Evolutionary conservation across 2,113 vertebrate species (phyloP).

Genomic region (Sebastes schlegelii): DNA sequence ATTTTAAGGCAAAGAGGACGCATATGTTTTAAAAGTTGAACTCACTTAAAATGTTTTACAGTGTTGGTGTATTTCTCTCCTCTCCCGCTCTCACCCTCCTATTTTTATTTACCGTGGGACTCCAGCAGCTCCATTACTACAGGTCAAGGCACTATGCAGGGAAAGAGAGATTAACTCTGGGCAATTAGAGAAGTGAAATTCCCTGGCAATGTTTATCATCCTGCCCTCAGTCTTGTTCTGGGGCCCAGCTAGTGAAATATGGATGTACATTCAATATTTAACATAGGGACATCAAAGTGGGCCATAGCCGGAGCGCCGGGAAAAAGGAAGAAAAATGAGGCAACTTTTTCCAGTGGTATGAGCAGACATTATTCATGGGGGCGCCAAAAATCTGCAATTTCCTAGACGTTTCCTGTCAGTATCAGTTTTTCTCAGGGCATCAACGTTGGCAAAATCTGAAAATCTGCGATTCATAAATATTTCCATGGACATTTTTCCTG

Average conservation of each 20-base stretch:
- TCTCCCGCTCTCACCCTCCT: background rate
- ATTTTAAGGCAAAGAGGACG: background rate
- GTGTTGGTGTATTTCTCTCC: slow-evolving; percentile 8
- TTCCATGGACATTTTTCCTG: background rate
- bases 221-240: slow-evolving; percentile 61
- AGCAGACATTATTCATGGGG: slow-evolving; percentile 25
- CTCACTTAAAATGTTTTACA: slow-evolving; percentile 17
- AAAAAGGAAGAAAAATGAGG: slow-evolving; percentile 47
- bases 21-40: background rate
- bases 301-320: slow-evolving; percentile 26
- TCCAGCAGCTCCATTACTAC: slow-evolving; percentile 49
- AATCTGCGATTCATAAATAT: background rate
- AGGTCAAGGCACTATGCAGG: slow-evolving; percentile 54
- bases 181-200: slow-evolving; percentile 74
- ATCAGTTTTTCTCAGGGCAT: background rate
- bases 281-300: slow-evolving; percentile 72
- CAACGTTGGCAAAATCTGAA: background rate
- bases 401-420: background rate
- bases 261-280: slow-evolving; percentile 80
- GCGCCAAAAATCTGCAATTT: slow-evolving; percentile 42
- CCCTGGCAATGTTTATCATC: slow-evolving; percentile 67
- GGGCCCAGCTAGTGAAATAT: slow-evolving; percentile 73
- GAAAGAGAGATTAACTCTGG: slow-evolving; percentile 72
- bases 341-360: slow-evolving; percentile 44
- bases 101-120: slow-evolving; percentile 65